Conservation (phyloP, 2,888 invertebrate genomes). For the Incurvaria masculella region DNA sequence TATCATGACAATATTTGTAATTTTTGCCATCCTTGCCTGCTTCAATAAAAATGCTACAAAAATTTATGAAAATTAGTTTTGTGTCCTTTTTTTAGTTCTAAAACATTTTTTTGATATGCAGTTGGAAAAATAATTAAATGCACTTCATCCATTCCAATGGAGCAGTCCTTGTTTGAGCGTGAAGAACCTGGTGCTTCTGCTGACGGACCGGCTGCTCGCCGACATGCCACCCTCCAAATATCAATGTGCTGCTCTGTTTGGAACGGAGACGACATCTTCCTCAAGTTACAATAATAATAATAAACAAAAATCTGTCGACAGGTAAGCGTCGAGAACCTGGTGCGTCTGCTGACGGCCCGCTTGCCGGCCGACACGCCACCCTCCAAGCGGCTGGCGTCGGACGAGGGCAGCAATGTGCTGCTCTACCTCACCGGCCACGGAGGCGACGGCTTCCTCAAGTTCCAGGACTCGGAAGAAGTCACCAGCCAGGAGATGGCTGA, state of each 20-base stretch:
- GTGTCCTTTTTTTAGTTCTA: no score
- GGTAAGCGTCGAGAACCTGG: constrained; percentile 98
- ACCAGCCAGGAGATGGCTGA: constrained; percentile 98
- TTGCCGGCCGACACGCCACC: constrained; percentile 91
- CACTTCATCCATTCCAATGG: no score
- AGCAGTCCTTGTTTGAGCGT: no score
- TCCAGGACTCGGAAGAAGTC: constrained; percentile 98
- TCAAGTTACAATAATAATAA: constrained; percentile 99
- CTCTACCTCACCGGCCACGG: constrained; percentile 97
- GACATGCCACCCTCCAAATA: constrained; percentile 96
- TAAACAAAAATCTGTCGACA: constrained; percentile 27
- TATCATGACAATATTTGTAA: no score
- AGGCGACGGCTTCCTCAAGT: constrained; percentile 98
- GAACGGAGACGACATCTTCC: constrained; percentile 98
- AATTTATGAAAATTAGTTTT: no score
- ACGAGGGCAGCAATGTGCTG: constrained; percentile 95
- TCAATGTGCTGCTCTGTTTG: constrained; percentile 96
- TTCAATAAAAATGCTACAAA: no score
- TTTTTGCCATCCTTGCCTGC: no score
- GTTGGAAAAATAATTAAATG: no score
- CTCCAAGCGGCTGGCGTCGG: constrained; percentile 91
- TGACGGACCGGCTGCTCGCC: constrained; percentile 90
- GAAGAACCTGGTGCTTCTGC: constrained; percentile 94
- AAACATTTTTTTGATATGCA: no score
- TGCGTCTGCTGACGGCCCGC: constrained; percentile 90